Evolutionary conservation across 2,888 invertebrate genomes (phyloP), one percentile per base, ranked within the genome.

Genomic region (Papilio gigon): DNA sequence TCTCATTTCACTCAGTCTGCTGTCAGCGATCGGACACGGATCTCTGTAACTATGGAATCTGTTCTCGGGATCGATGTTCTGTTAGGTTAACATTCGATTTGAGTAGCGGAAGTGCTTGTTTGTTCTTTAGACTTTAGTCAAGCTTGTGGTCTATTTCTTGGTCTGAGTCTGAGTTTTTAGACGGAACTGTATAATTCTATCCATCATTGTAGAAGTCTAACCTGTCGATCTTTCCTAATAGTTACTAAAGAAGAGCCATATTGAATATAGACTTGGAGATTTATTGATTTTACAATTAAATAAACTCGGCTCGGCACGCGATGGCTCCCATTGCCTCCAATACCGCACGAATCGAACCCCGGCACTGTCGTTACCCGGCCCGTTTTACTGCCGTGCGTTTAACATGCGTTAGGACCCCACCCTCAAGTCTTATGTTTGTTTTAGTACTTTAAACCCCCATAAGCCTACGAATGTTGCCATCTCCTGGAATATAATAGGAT

Each of bases 341-440:
- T 72, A 75, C 72, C 68, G 70, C 72, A 72, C 70, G 71, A 71
- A 73, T 71, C 72, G 72, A 73, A 71, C 71, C 72, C 68, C 35
- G 20, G 47, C 35, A 30, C 47, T 44, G 64, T 47, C 63, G 68
- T 68, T 68, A 68, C 80, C 78, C 78, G 77, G 75, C 73, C 78
- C 81, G 78, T 78, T 86, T 86, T 86, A 86, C 74, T 82, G 79
- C 74, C 75, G 78, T 77, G 78, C 84, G 81, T 82, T 85, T 62
- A 76, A 78, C 82, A 80, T 83, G 79, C 62, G 37, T 62, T 67
- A 62, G 53, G 14, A 61, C 42, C 62, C 67, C 53, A 25, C 44
- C 30, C 17, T 22, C 44, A 25, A 6, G 17, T 62, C 56, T 67
- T 56, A 56, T 53, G 56, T 30, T 42, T 56, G 42, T 62, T 61